phyloP scores from a whole-genome alignment of 2,797 vertebrate species.

The Pempheris klunzingeri region DNA sequence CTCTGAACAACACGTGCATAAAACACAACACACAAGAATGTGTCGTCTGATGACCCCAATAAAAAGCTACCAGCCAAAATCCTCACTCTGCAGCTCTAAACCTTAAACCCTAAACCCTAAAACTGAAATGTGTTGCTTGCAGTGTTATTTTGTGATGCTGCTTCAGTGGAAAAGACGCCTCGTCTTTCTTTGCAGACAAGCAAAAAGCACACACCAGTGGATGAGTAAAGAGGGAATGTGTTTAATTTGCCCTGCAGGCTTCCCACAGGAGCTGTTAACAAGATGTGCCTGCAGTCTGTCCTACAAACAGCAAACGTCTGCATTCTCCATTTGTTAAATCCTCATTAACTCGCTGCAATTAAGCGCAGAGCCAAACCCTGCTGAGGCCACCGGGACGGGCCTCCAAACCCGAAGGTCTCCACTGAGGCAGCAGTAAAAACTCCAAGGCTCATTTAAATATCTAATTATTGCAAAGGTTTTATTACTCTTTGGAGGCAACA shows the following conservation, averaged over 20 bases:
- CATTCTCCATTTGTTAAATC: conserved; percentile 61
- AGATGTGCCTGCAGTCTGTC: conserved; percentile 56
- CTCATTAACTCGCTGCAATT: conserved; percentile 64
- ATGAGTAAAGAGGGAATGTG: conserved; percentile 44
- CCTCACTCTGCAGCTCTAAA: too few species aligned
- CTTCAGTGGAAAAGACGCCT: conserved; percentile 51
- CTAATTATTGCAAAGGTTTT: conserved; percentile 41
- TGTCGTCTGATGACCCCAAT: not conserved
- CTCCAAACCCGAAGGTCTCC: conserved; percentile 11
- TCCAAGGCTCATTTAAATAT: conserved; percentile 44
- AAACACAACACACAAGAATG: not conserved
- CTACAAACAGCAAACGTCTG: conserved; percentile 54
- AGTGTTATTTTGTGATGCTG: conserved; percentile 42
- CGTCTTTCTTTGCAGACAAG: conserved; percentile 22
- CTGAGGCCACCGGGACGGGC: conserved; percentile 19
- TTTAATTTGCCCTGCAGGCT: conserved; percentile 65
- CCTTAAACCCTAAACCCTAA: conserved; percentile 11
- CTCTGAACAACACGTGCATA: conserved; percentile 17
- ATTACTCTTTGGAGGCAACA: conserved; percentile 40
- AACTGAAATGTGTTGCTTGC: conserved; percentile 13
- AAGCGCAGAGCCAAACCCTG: conserved; percentile 27
- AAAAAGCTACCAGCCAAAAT: not conserved
- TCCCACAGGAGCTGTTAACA: conserved; percentile 63
- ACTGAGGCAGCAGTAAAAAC: conserved; percentile 40
- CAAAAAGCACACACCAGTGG: conserved; percentile 14